Conservation (phyloP, 2,888 invertebrate genomes). For the Lydus trimaculatus region DNA sequence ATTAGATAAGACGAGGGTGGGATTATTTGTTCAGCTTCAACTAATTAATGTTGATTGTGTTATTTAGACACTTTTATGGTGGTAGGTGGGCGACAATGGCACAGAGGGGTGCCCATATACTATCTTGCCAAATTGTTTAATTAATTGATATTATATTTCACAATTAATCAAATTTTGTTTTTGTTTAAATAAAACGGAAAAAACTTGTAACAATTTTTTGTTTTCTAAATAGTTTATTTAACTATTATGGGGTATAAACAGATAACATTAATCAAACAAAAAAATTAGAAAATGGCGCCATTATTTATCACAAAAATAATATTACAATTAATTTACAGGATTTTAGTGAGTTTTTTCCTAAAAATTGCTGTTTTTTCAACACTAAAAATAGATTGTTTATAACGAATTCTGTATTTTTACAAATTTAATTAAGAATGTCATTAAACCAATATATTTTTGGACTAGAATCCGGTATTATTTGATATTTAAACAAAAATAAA, state of each 20-base stretch:
- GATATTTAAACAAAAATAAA: too few relatives aligned
- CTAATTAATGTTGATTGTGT: slow-evolving; percentile 8
- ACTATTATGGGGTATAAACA: neutral
- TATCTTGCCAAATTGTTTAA: neutral
- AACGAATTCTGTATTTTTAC: neutral
- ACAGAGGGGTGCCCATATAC: neutral
- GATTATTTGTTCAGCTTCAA: slow-evolving; percentile 33
- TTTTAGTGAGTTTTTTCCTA: neutral
- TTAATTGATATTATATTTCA: neutral
- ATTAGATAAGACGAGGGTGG: slow-evolving; percentile 22
- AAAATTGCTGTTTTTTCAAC: too few relatives aligned
- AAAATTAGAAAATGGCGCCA: slow-evolving; percentile 2
- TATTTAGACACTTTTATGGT: slow-evolving; percentile 2
- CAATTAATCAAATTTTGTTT: neutral
- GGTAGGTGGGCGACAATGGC: neutral
- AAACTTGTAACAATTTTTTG: too few relatives aligned
- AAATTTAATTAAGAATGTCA: neutral
- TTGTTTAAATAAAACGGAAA: neutral
- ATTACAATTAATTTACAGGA: neutral
- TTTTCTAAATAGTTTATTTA: neutral
- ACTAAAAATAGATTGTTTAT: slow-evolving; percentile 4
- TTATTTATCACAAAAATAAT: neutral
- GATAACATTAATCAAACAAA: slow-evolving; percentile 1
- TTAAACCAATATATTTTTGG: neutral
- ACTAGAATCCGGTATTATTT: too few relatives aligned